Evolutionary conservation across 2,888 invertebrate species (phyloP), one percentile per base, ranked within the genome.

Genomic region (Amphimallon solstitiale): DNA sequence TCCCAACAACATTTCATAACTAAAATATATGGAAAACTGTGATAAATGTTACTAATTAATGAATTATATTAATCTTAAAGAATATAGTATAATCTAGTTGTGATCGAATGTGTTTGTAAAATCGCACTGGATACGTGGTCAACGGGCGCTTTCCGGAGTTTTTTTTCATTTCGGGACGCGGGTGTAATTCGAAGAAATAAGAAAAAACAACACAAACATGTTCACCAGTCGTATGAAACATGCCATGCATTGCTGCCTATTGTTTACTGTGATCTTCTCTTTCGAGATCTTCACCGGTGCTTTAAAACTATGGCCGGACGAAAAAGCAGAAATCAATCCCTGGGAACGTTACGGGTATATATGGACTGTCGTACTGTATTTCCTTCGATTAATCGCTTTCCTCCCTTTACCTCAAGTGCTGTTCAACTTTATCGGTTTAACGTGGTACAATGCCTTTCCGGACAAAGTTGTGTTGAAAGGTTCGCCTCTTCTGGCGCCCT

Each of bases 371-470:
- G 83, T 90, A 70, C 86, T 96, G 70, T 96, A 96, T 81, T 79
- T 91, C 66, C 80, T 96, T 73, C 87, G 95, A 73, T 87, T 92
- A 68, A 84, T 95, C 54, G 93, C 94, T 61, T 88, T 96, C 77
- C 86, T 96, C 62, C 93, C 95, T 63, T 85, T 96, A 79, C 96
- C 96, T 17, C 94, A 95, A 86, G 93, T 94, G 71, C 77, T 96
- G 56, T 94, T 94, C 81, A 94, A 94, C 80, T 94, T 95, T 82
- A 86, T 91, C 72, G 96, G 97, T 48, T 84, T 97, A 69, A 88
- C 92, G 65, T 86, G 94, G 72, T 97, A 95, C 82, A 97, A 97
- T 85, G 94, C 96, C 71, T 98, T 98, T 81, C 95, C 96, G 60
- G 95, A 96, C 74, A 94, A 94, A 84, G 93, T 95, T 34, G 67